Evolutionary conservation across 2,113 vertebrate genomes (phyloP).

Genomic region (Oncorhynchus nerka): DNA sequence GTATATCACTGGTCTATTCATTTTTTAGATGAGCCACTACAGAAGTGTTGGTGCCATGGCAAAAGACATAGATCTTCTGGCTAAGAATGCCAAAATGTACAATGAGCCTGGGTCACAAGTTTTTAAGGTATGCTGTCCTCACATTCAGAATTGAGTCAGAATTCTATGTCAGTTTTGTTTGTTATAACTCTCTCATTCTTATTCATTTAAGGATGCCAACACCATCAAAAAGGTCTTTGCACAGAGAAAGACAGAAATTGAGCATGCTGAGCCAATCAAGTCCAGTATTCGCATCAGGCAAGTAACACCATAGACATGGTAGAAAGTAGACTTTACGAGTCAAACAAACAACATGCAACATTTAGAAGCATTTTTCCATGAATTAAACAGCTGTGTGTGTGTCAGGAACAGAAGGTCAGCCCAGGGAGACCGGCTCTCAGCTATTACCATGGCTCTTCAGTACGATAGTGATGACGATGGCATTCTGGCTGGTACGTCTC

Average conservation of each 20-base stretch:
- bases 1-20: neutral
- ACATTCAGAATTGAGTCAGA: too few relatives aligned
- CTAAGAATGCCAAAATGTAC: slow-evolving; percentile 97
- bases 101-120: slow-evolving; percentile 98
- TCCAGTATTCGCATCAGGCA: slow-evolving; percentile 95
- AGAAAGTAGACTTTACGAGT: neutral
- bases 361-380: neutral
- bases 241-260: slow-evolving; percentile 94
- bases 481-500: slow-evolving; percentile 84
- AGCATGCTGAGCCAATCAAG: slow-evolving; percentile 91
- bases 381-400: slow-evolving; percentile 17
- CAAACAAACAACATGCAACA: neutral
- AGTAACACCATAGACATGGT: neutral
- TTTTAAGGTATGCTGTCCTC: slow-evolving; percentile 84
- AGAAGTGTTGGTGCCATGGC: slow-evolving; percentile 92
- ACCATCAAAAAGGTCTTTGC: slow-evolving; percentile 97
- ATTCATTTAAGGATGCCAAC: slow-evolving; percentile 87
- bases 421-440: slow-evolving; percentile 92
- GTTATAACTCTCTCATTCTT: neutral
- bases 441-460: slow-evolving; percentile 96
- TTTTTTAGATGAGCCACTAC: slow-evolving; percentile 83
- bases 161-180: neutral
- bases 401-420: slow-evolving; percentile 90
- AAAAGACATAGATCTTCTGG: slow-evolving; percentile 94
- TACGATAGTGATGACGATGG: slow-evolving; percentile 98